Percentiles rank a stretch among this genome's conserved stretches.
Conservation (phyloP, 2,113 vertebrate genomes). For the Tetraodon nigroviridis region DNA sequence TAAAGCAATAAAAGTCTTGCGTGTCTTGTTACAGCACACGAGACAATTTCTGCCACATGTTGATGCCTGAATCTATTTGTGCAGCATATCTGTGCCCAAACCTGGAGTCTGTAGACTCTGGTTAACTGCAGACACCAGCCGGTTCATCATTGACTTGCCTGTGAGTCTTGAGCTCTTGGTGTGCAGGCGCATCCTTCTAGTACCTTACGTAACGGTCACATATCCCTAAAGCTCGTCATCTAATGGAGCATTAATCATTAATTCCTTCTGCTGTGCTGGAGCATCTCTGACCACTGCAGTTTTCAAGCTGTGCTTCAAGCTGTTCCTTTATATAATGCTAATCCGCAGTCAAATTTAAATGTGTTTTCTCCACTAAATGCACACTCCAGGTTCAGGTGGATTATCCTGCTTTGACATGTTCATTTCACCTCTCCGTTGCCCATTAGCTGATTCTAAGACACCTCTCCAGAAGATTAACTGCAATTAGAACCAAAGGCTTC, state of each 20-base stretch:
- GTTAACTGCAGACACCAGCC: conserved; percentile 31
- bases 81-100: background rate
- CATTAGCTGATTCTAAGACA: background rate
- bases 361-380: background rate
- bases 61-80: conserved; percentile 13
- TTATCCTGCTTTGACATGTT: background rate
- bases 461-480: conserved; percentile 9
- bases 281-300: conserved; percentile 32
- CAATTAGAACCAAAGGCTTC: conserved; percentile 25
- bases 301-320: conserved; percentile 53
- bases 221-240: conserved; percentile 56
- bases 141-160: conserved; percentile 43
- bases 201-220: conserved; percentile 56
- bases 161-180: conserved; percentile 15
- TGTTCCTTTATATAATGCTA: conserved; percentile 43
- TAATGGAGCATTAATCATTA: conserved; percentile 64
- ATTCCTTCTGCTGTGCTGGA: conserved; percentile 47
- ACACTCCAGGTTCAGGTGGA: background rate
- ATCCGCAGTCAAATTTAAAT: conserved; percentile 1
- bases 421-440: background rate
- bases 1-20: too few species aligned
- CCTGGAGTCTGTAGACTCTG: conserved; percentile 15
- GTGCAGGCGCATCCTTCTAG: conserved; percentile 34
- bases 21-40: too few species aligned
- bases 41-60: conserved; percentile 4